These are phyloP conservation scores for Petrocephalus schoutedeni DNA, from an alignment of 2,797 vertebrate genomes.

Conservation along the genomic window DNA sequence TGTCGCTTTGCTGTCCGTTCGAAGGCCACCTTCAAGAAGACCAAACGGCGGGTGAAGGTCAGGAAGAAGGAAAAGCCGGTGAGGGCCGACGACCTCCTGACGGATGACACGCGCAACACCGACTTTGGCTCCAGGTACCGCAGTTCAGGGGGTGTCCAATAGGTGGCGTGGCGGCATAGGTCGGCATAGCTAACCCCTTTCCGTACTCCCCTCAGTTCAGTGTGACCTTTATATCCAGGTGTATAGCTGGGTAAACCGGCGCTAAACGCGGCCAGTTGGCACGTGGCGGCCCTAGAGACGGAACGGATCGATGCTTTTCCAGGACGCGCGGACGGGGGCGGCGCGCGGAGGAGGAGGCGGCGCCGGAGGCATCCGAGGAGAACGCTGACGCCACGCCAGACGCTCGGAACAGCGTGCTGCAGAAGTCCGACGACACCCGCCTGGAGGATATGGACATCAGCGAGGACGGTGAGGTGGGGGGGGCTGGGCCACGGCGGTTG, in stretches of 20 bases:
- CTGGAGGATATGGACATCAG: conserved; percentile 87
- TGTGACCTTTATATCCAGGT: neutral
- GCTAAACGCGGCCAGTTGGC: neutral
- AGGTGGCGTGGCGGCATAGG: neutral
- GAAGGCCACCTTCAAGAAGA: conserved; percentile 77
- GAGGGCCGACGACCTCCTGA: conserved; percentile 46
- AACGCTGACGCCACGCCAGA: neutral
- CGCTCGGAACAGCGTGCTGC: conserved; percentile 24
- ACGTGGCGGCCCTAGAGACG: neutral
- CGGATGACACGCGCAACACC: conserved; percentile 58
- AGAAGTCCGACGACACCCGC: conserved; percentile 71
- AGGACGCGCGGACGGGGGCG: conserved; percentile 58
- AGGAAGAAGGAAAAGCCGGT: conserved; percentile 73
- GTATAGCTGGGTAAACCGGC: neutral
- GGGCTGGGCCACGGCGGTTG: neutral
- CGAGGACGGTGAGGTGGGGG: conserved; percentile 59
- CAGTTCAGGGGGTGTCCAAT: neutral
- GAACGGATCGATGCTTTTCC: neutral
- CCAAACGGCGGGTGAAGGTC: conserved; percentile 75
- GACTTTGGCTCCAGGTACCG: conserved; percentile 81
- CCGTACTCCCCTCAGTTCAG: neutral
- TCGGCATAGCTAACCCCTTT: neutral
- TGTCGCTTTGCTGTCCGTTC: neutral
- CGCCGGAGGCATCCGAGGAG: neutral
- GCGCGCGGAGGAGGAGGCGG: conserved; percentile 28